Base-by-base conservation (phyloP, 1,140 invertebrate species). In the Acromyrmex heyeri region DNA sequence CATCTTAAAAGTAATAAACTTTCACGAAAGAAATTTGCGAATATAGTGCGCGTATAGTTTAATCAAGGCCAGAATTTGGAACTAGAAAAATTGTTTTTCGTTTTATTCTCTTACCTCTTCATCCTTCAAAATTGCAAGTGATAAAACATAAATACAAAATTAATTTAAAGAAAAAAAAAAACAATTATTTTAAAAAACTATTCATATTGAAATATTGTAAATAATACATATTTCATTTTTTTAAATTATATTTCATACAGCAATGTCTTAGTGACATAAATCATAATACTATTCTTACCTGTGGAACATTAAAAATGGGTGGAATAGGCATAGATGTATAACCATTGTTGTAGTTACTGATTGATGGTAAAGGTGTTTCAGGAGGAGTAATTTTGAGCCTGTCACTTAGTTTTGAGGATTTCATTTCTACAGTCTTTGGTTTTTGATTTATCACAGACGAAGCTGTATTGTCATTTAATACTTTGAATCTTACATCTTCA, bases 361-460 rank as follows among this genome's bases (percentile, higher is more conserved):
- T 87, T 21, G 55, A 18, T 48, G 57, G 21, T 53, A 38, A 50
- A 61, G 73, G 64, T 18, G 57, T 57, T 44, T 2, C 12, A 34
- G 18, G 14, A 10, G 30, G 12, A 61, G 24, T 65, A 64, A 77
- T 12, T 86, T 82, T 91, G 27, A 88, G 70, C 44, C 87, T 90
- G 14, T 90, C 89, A 3, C 64, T 88, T 21, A 77, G 4, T 83
- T 70, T 88, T n/a, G 57, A 27, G 21, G 44, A 0, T 87, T 76
- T 88, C 27, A 6, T 16, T 62, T 87, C 89, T n/a, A 18, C 75
- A 85, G 78, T 88, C 83, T 91, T 91, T 88, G 90, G 81, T 61
- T 86, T 86, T 27, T 62, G 24, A 79, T 21, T 77, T 87, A 91
- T 89, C 90, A 89, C 87, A 86, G 90, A 50, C 6, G 5, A 30